Percentiles rank a stretch among this genome's conserved stretches.
Conservation (phyloP, 2,888 invertebrate species). For the Allygus modestus region DNA sequence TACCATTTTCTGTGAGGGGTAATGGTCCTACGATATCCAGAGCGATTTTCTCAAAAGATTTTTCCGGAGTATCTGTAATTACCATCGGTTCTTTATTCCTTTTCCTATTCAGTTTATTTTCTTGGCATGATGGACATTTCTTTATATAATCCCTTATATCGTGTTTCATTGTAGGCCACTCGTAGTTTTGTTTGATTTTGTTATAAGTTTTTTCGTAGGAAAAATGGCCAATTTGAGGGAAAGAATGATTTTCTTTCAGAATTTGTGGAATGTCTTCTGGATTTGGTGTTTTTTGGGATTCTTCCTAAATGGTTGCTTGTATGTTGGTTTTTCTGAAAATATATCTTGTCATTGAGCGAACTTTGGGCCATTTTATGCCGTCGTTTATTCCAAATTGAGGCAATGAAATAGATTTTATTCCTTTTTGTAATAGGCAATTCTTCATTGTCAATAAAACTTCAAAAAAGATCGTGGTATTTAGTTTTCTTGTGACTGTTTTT, state of each 20-base stretch:
- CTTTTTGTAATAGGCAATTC: too few species aligned
- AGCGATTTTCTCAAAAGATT: not conserved
- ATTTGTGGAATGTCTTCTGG: not conserved
- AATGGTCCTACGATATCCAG: not conserved
- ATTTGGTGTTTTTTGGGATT: not conserved
- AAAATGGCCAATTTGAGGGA: not conserved
- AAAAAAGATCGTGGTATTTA: too few species aligned
- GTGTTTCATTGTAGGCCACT: not conserved
- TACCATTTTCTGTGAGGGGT: not conserved
- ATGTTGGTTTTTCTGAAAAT: not conserved
- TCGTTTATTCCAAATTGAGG: not conserved
- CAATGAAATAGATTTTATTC: not conserved
- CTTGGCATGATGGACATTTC: not conserved
- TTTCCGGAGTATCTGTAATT: not conserved
- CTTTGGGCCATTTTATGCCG: not conserved
- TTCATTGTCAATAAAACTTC: too few species aligned
- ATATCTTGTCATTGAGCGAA: not conserved
- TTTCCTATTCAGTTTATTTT: not conserved
- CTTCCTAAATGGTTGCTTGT: not conserved
- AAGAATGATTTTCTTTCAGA: not conserved
- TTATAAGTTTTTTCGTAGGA: not conserved
- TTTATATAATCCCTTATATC: not conserved
- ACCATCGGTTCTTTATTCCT: slow-evolving; percentile 5
- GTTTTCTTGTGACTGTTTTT: too few species aligned
- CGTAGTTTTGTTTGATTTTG: not conserved